phyloP scores from a whole-genome alignment of 2,797 vertebrate species.

The Mallotus villosus region DNA sequence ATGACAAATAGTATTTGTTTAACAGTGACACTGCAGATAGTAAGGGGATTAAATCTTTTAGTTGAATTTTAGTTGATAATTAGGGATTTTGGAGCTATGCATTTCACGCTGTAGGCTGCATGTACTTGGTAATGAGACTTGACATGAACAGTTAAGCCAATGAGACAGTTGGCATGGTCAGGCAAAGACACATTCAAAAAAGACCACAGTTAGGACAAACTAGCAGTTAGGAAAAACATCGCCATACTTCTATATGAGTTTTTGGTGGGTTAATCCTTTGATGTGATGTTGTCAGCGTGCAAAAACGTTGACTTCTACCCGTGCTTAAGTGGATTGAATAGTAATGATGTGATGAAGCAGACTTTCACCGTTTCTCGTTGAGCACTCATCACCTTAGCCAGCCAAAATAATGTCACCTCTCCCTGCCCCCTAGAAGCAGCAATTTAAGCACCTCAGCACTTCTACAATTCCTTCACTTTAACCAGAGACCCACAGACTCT shows the following conservation, averaged over 20 bases:
- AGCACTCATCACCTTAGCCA: not conserved
- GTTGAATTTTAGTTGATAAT: constrained; percentile 22
- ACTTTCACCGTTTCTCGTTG: not conserved
- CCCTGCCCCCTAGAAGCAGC: constrained; percentile 10
- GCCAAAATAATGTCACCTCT: constrained; percentile 6
- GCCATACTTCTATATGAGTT: not conserved
- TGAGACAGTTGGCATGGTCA: not conserved
- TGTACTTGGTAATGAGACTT: constrained; percentile 20
- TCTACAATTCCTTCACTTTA: not conserved
- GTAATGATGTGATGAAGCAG: constrained; percentile 10
- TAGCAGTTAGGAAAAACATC: not conserved
- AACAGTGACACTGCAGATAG: constrained; percentile 31
- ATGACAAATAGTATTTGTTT: constrained; percentile 61
- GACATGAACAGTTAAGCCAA: constrained; percentile 1
- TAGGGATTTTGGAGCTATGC: constrained; percentile 7
- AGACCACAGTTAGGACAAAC: not conserved
- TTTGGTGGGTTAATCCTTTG: not conserved
- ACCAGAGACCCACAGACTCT: not conserved
- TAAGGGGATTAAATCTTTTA: constrained; percentile 26
- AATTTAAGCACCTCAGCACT: constrained; percentile 8
- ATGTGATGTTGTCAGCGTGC: not conserved
- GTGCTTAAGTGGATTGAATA: not conserved
- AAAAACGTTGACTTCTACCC: not conserved
- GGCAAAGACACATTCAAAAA: not conserved
- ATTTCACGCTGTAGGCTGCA: constrained; percentile 20